phyloP scores from a whole-genome alignment of 2,797 vertebrate species.

The Myotis daubentonii region DNA sequence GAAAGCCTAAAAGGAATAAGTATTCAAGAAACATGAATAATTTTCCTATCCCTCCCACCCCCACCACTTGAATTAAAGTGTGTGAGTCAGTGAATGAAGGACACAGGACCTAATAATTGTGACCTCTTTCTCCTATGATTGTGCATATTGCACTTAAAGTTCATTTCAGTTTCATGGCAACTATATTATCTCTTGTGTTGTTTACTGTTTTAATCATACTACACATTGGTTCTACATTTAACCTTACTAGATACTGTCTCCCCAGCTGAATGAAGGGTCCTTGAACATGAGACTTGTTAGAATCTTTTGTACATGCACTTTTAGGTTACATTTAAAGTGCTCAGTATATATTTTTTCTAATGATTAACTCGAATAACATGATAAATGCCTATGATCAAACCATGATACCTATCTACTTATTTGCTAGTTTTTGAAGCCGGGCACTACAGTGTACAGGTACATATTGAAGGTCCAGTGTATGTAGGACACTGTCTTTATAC shows the following conservation, averaged over 20 bases:
- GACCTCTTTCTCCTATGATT: background rate
- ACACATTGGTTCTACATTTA: background rate
- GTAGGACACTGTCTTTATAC: background rate
- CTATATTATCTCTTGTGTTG: background rate
- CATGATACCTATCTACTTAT: background rate
- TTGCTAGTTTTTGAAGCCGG: background rate
- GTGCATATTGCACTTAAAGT: background rate
- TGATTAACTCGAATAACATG: constrained; percentile 34
- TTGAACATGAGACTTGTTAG: background rate
- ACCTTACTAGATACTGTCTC: background rate
- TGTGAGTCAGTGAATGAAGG: background rate
- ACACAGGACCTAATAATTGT: background rate
- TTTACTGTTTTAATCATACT: background rate
- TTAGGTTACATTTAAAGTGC: background rate
- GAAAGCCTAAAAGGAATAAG: background rate
- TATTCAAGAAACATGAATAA: background rate
- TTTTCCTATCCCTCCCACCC: background rate
- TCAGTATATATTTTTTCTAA: background rate
- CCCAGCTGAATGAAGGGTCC: background rate
- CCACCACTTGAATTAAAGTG: background rate
- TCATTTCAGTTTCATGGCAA: background rate
- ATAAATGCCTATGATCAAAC: background rate
- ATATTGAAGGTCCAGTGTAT: background rate
- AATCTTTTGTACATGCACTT: background rate
- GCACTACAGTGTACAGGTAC: background rate